Base-by-base conservation (phyloP, 2,888 invertebrate species). In the Pediacus dermestoides region DNA sequence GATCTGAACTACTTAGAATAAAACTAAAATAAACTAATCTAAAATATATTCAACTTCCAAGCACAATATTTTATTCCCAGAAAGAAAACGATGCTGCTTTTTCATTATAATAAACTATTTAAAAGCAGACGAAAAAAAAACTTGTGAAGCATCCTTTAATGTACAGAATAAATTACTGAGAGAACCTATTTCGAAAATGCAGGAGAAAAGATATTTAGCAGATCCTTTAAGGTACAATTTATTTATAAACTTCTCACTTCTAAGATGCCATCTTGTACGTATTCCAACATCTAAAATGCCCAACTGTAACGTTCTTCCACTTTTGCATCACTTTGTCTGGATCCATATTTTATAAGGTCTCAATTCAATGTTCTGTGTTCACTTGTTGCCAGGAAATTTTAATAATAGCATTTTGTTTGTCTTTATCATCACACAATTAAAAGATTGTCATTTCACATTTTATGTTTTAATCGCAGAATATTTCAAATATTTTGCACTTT, bases 311-410 rank as follows among this genome's bases (percentile, higher is more conserved):
- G 39, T 34, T 39, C 34, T 16, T 28, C 28, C 34, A 22, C 39
- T 39, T 39, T 30, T 27, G 39, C 34, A 28, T 34, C 39, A 39
- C 34, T 39, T 39, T 39, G 39, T 39, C 39, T 30, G 22, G 28
- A 31, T 39, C 25, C 39, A 39, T 39, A 39, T 39, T 39, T 39
- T 39, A 39, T 39, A 15, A 26, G 34, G 9, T 15, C 39, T 27
- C 18, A 27, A 16, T 38, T 31, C 32, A 10, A 27, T 14, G n/a
- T 10, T 15, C 9, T 8, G 26, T 22, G 11, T 23, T 34, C 23
- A 34, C 30, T 39, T 34, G 39, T 34, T 34, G 30, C 23, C 30
- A 39, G 26, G 32, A 16, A 14, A 9, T 22, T 37, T 32, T 32
- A 12, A 18, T 18, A 18, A 18, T 7, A 18, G 21, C 21, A 18